Conservation (phyloP, 2,888 invertebrate species). For the Parapristionchus giblindavisi region DNA sequence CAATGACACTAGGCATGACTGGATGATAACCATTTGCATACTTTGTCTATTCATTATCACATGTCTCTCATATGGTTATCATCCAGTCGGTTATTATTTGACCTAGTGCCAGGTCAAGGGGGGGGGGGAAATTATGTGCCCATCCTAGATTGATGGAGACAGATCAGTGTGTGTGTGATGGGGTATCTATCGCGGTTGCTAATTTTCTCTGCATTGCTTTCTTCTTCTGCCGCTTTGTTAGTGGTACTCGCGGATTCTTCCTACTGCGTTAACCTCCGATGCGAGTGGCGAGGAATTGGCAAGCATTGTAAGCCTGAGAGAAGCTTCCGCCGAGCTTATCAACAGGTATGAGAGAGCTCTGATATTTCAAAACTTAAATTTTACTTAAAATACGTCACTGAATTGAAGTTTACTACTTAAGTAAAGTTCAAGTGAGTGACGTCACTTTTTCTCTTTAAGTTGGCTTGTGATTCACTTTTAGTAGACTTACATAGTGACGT, state of each 20-base stretch:
- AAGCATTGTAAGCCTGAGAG: constrained; percentile 36
- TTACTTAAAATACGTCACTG: no score
- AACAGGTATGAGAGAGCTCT: constrained; percentile 16
- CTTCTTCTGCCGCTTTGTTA: constrained; percentile 27
- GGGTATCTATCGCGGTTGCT: constrained; percentile 30
- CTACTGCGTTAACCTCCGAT: constrained; percentile 40
- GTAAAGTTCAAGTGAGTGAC: no score
- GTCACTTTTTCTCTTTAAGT: no score
- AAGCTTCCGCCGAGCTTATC: constrained; percentile 26
- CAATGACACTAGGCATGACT: no score
- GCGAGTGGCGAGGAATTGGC: constrained; percentile 39
- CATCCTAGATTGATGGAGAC: constrained; percentile 7
- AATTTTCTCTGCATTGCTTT: constrained; percentile 35
- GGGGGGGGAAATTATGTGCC: constrained; percentile 35
- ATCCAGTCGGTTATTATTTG: no score
- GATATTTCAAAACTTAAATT: no score
- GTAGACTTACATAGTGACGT: no score
- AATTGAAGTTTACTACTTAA: constrained; percentile 19
- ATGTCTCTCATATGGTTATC: no score
- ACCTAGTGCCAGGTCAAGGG: no score
- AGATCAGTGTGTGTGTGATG: constrained; percentile 38
- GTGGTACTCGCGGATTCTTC: constrained; percentile 38
- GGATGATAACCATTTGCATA: no score
- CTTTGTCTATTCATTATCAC: no score
- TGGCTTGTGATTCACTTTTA: no score